phyloP scores from a whole-genome alignment of 2,797 vertebrate genomes.

The Girardinus metallicus region DNA sequence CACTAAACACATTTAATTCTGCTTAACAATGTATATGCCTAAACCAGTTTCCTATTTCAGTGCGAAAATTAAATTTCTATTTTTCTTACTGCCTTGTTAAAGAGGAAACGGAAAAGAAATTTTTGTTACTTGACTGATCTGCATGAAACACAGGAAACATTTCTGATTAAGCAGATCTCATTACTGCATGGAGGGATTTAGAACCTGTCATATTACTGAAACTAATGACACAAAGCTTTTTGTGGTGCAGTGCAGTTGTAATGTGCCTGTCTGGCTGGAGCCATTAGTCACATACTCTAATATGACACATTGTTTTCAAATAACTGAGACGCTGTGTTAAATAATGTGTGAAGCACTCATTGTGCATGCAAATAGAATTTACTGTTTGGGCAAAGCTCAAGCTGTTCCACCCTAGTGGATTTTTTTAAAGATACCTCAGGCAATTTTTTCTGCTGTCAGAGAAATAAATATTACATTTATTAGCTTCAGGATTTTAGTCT shows the following conservation, averaged over 20 bases:
- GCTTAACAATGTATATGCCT: not conserved
- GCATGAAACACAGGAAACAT: slow-evolving; percentile 6
- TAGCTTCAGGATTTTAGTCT: not conserved
- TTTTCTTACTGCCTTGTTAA: not conserved
- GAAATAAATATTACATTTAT: slow-evolving; percentile 33
- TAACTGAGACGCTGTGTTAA: slow-evolving; percentile 48
- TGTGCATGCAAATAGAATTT: slow-evolving; percentile 50
- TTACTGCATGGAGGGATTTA: slow-evolving; percentile 28
- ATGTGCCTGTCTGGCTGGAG: slow-evolving; percentile 27
- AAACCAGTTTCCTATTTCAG: no score
- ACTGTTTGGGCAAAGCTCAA: slow-evolving; percentile 20
- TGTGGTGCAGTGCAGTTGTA: slow-evolving; percentile 16
- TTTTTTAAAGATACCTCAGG: slow-evolving; percentile 27
- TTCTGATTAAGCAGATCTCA: slow-evolving; percentile 24
- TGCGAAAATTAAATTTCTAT: not conserved
- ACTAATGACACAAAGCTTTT: slow-evolving; percentile 33
- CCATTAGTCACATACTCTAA: slow-evolving; percentile 42
- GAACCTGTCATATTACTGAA: slow-evolving; percentile 36
- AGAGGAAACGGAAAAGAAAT: not conserved
- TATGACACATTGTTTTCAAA: slow-evolving; percentile 47
- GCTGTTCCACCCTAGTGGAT: slow-evolving; percentile 27
- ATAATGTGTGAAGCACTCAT: slow-evolving; percentile 31
- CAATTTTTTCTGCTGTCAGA: slow-evolving; percentile 6
- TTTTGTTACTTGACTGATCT: not conserved
- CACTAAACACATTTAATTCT: no score